These are phyloP conservation scores for Rhynchophorus ferrugineus DNA, from an alignment of 1,140 invertebrate species.

Conservation along the genomic window DNA sequence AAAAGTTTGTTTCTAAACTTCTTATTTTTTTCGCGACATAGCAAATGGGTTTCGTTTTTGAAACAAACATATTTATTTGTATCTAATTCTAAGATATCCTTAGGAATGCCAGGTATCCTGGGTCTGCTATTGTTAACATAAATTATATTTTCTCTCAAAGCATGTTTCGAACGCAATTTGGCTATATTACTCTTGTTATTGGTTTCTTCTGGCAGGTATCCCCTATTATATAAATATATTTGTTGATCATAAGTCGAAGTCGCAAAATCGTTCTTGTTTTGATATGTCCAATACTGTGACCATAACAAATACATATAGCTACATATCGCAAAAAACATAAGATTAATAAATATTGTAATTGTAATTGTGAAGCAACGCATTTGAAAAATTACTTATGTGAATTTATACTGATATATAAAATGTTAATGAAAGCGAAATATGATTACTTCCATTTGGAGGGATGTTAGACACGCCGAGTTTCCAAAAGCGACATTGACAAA, in stretches of 20 bases:
- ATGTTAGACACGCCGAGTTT: too few relatives aligned
- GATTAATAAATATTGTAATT: constrained; percentile 52
- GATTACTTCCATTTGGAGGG: too few relatives aligned
- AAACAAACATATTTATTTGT: constrained; percentile 45
- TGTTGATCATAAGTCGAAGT: constrained; percentile 38
- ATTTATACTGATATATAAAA: too few relatives aligned
- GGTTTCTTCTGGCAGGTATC: constrained; percentile 31
- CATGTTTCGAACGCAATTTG: constrained; percentile 35
- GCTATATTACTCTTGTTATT: constrained; percentile 11
- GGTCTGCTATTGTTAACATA: constrained; percentile 44
- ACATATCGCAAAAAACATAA: constrained; percentile 61
- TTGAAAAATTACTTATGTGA: too few relatives aligned
- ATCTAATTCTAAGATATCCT: constrained; percentile 46
- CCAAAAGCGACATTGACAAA: too few relatives aligned
- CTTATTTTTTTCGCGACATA: constrained; percentile 43
- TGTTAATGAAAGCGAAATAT: too few relatives aligned
- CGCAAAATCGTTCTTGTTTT: constrained; percentile 42
- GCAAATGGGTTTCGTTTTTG: constrained; percentile 40
- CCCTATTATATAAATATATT: constrained; percentile 39
- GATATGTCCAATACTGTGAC: constrained; percentile 60
- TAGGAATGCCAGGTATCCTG: constrained; percentile 49
- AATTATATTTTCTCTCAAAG: constrained; percentile 34
- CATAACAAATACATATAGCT: constrained; percentile 63
- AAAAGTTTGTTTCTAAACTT: constrained; percentile 50
- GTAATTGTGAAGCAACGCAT: constrained; percentile 7